A percentile compares a stretch with the other conserved stretches of the same genome.
These are phyloP conservation scores for Pissodes strobi DNA, from an alignment of 1,140 invertebrate genomes.

Conservation along the genomic window DNA sequence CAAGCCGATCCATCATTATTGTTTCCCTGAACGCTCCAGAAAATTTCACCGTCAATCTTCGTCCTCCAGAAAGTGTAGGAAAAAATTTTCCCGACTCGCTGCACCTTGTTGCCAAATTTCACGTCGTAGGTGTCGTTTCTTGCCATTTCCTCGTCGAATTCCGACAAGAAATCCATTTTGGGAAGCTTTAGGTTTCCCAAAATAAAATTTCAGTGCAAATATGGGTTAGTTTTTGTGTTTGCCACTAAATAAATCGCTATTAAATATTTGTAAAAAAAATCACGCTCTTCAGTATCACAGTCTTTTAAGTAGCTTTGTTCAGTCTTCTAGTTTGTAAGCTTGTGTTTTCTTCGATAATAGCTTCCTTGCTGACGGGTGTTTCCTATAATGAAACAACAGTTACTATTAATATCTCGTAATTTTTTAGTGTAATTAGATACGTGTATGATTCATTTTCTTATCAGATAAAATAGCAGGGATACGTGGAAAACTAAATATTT, in stretches of 20 bases:
- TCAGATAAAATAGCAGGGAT: no score
- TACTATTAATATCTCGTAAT: no score
- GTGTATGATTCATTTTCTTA: no score
- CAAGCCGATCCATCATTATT: slow-evolving; percentile 46
- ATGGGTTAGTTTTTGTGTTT: not conserved
- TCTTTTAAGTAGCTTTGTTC: slow-evolving; percentile 13
- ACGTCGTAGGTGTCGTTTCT: slow-evolving; percentile 41
- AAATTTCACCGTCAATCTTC: slow-evolving; percentile 46
- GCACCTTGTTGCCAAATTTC: slow-evolving; percentile 45
- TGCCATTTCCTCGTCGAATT: slow-evolving; percentile 40
- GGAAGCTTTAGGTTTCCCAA: not conserved
- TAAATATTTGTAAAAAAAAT: slow-evolving; percentile 20
- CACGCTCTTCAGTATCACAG: slow-evolving; percentile 28
- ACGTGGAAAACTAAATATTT: no score
- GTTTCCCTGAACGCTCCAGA: slow-evolving; percentile 52
- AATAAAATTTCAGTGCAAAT: not conserved
- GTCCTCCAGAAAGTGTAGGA: slow-evolving; percentile 53
- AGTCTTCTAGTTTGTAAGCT: slow-evolving; percentile 20
- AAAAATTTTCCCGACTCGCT: slow-evolving; percentile 48
- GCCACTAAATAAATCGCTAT: no score
- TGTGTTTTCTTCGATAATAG: not conserved
- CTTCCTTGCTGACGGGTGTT: no score
- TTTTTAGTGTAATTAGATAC: no score
- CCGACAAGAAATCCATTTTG: slow-evolving; percentile 42
- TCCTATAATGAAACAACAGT: no score